Percentiles rank a stretch among this genome's conserved stretches.
Evolutionary conservation across 2,113 vertebrate species (phyloP).

Genomic region (Microcebus ravelobensis): DNA sequence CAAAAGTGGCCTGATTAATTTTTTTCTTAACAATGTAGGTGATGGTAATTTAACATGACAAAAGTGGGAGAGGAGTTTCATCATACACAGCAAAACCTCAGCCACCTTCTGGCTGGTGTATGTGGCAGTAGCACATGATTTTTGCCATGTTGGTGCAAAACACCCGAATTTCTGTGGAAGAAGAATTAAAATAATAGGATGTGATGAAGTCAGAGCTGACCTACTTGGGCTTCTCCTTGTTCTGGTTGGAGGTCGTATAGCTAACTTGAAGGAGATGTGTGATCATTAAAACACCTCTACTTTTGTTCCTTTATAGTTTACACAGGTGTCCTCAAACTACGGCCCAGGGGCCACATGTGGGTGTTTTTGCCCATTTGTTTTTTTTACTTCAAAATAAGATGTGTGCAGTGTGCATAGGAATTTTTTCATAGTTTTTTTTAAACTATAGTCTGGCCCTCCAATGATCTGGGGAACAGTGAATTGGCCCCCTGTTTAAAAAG

Average conservation of each 20-base stretch:
- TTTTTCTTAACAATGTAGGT: not conserved
- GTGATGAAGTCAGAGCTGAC: slow-evolving; percentile 30
- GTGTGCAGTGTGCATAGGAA: too few species aligned
- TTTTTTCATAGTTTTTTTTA: too few species aligned
- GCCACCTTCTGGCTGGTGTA: slow-evolving; percentile 54
- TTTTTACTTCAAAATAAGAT: too few species aligned
- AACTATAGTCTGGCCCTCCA: too few species aligned
- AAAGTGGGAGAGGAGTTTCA: slow-evolving; percentile 61
- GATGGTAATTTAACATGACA: not conserved
- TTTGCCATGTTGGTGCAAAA: slow-evolving; percentile 63
- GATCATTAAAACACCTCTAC: slow-evolving; percentile 66
- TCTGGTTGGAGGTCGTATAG: slow-evolving; percentile 1
- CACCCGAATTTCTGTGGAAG: slow-evolving; percentile 58
- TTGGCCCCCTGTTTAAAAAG: too few species aligned
- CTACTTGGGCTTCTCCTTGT: slow-evolving; percentile 29
- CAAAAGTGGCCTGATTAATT: not conserved
- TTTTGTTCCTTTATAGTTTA: slow-evolving; percentile 57
- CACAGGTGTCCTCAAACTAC: too few species aligned
- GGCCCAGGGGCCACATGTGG: too few species aligned
- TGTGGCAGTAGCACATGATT: slow-evolving; percentile 60
- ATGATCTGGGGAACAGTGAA: too few species aligned
- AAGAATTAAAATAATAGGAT: slow-evolving; percentile 72
- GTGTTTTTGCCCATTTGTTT: too few species aligned
- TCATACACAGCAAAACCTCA: slow-evolving; percentile 53
- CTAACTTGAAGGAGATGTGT: slow-evolving; percentile 57